Evolutionary conservation across 2,113 vertebrate genomes (phyloP).

Genomic region (Syrrhaptes paradoxus): DNA sequence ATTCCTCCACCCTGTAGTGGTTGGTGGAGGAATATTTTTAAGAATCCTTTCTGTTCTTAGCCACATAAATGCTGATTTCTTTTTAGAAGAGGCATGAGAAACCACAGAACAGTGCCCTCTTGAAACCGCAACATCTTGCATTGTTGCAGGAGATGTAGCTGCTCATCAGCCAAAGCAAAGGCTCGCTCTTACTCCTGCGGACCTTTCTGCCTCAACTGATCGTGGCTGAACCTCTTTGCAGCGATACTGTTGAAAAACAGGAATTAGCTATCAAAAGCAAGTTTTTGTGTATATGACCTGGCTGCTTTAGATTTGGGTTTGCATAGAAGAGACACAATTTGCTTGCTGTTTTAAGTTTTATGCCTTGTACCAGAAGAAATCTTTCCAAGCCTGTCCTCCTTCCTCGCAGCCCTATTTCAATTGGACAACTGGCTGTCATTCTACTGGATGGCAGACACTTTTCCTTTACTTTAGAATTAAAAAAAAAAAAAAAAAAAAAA

Average conservation of each 20-base stretch:
- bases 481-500: neutral
- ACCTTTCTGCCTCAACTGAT: neutral
- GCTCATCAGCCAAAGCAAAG: neutral
- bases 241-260: neutral
- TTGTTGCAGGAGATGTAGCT: neutral
- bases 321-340: neutral
- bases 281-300: neutral
- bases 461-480: neutral
- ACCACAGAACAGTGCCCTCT: neutral
- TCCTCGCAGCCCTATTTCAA: neutral
- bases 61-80: neutral
- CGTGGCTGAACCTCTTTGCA: neutral
- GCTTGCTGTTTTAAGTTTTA: neutral
- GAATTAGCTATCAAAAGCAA: neutral
- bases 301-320: neutral
- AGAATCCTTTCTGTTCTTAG: neutral
- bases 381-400: neutral
- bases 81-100: neutral
- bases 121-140: neutral
- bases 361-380: neutral
- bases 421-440: neutral
- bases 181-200: neutral
- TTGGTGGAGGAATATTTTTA: neutral
- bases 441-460: neutral
- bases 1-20: conserved; percentile 7